Evolutionary conservation across 2,888 invertebrate species (phyloP), one percentile per base, ranked within the genome.

Genomic region (Napeogenes inachia): DNA sequence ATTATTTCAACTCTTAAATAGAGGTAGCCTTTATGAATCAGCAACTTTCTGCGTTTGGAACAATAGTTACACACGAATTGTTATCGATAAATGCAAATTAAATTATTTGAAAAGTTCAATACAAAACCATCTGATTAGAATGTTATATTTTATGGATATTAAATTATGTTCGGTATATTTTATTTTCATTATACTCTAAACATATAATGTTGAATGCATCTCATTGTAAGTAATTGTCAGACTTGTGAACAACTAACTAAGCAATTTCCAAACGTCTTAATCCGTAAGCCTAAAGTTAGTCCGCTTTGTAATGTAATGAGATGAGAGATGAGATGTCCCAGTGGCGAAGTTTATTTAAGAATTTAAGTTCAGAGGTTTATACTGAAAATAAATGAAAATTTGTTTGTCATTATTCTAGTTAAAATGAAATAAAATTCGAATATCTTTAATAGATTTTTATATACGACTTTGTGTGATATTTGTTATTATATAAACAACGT

Each of bases 1-100:
- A 86, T 84, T 82, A 84, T 85, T 85, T 85, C 77, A 82, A 85
- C 80, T 86, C 81, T 81, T 80, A 80, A 82, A 84, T 80, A 75
- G 74, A 81, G 80, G 81, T 81, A 77, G 74, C 73, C 74, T 67
- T 72, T 74, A 73, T 87, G 85, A 86, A 75, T 80, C 69, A 70
- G 78, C 84, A 78, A 72, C 75, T 81, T 75, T 68, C 68, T 66
- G 61, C 70, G 66, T 78, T 81, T 80, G 75, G 75, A 21, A 82
- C 78, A 81, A 80, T 82, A 82, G 79, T 79, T 77, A 67, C 73
- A 74, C 70, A 60, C 68, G 61, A 61, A 74, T 73, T 70, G 65
- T 73, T 73, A 73, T 71, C 72, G 69, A 64, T 63, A 55, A 60
- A 66, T 69, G 67, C 59, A 69, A 68, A 65, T 56, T 62, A 45